Percentiles rank a stretch among this genome's conserved stretches.
These are phyloP conservation scores for Latrodectus elegans DNA, from an alignment of 2,888 invertebrate genomes.

Conservation along the genomic window DNA sequence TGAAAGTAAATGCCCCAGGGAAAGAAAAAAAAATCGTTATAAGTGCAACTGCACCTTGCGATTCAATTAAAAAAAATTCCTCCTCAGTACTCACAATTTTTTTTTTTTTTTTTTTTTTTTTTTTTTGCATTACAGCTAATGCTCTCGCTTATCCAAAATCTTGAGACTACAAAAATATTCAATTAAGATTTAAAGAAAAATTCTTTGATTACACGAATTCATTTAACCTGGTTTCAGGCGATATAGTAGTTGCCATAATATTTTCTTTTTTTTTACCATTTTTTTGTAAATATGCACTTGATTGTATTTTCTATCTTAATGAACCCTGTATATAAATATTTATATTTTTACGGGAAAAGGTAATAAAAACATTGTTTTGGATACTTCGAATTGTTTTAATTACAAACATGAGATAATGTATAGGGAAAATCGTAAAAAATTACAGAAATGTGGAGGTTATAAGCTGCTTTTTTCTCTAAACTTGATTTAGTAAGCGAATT, in stretches of 20 bases:
- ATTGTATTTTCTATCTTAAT: neutral
- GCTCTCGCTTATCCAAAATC: slow-evolving; percentile 12
- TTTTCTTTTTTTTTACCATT: neutral
- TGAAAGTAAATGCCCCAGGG: slow-evolving; percentile 41
- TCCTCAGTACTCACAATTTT: neutral
- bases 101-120: too few species aligned
- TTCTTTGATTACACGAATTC: slow-evolving; percentile 54
- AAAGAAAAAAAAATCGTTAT: neutral
- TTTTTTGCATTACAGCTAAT: neutral
- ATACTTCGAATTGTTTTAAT: neutral
- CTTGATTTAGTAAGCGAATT: neutral
- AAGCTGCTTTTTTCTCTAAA: neutral
- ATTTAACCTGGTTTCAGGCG: slow-evolving; percentile 18
- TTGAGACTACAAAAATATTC: slow-evolving; percentile 60
- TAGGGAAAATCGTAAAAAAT: neutral
- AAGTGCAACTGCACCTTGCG: neutral
- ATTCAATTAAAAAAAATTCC: neutral
- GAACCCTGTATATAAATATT: slow-evolving; percentile 17
- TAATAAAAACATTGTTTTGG: neutral
- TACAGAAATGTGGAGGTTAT: neutral
- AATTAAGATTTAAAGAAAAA: slow-evolving; percentile 55
- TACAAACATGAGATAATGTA: neutral
- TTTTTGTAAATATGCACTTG: neutral
- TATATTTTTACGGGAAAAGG: slow-evolving; percentile 4
- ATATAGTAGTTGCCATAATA: neutral